phyloP scores from a whole-genome alignment of 2,797 vertebrate genomes.

The Poecilia picta region DNA sequence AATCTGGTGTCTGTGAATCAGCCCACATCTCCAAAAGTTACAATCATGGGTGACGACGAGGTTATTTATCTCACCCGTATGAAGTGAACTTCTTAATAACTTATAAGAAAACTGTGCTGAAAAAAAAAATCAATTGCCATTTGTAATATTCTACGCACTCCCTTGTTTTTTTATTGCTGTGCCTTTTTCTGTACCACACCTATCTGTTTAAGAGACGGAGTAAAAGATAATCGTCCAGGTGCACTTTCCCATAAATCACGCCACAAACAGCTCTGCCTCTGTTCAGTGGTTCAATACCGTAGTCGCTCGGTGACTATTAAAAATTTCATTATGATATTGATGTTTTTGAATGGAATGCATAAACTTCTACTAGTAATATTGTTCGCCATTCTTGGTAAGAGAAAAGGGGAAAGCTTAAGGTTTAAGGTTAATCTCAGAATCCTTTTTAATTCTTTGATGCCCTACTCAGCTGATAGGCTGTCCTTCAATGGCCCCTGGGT shows the following conservation, averaged over 20 bases:
- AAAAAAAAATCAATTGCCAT: background rate
- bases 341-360: background rate
- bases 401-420: slow-evolving; percentile 10
- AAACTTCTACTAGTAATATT: slow-evolving; percentile 12
- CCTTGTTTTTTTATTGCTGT: background rate
- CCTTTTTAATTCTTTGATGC: slow-evolving; percentile 66
- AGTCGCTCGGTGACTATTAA: background rate
- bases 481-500: slow-evolving; percentile 28
- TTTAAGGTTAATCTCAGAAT: slow-evolving; percentile 51
- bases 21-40: background rate
- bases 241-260: background rate
- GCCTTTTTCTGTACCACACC: background rate
- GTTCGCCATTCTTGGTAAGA: slow-evolving; percentile 12
- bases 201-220: background rate
- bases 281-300: background rate
- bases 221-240: background rate
- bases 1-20: background rate
- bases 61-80: background rate
- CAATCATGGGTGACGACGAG: background rate
- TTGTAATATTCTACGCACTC: background rate
- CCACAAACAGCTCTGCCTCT: background rate
- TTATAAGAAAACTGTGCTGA: background rate
- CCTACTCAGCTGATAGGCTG: slow-evolving; percentile 61
- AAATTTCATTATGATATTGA: slow-evolving; percentile 19
- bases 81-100: background rate